A percentile compares a stretch with the other conserved stretches of the same genome.
Conservation (phyloP, 1,140 invertebrate genomes). For the Drosophila asahinai region DNA sequence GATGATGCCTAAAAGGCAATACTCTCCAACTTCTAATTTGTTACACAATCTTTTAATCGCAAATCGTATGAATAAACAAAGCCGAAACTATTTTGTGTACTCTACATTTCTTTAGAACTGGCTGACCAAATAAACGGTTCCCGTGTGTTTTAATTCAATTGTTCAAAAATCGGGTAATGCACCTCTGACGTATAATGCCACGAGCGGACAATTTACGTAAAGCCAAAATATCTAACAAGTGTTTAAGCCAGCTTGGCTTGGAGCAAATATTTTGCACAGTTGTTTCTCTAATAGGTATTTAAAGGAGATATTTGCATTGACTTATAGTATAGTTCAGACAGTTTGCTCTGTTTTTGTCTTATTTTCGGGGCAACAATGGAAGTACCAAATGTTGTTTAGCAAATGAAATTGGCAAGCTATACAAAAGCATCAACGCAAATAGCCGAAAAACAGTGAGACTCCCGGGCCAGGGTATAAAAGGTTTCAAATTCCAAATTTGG, state of each 20-base stretch:
- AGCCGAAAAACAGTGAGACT: slow-evolving; percentile 42
- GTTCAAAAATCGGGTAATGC: slow-evolving; percentile 36
- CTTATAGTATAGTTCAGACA: slow-evolving; percentile 39
- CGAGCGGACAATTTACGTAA: slow-evolving; percentile 61
- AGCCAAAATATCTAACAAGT: slow-evolving; percentile 58
- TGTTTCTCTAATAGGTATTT: slow-evolving; percentile 45
- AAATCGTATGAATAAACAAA: slow-evolving; percentile 24
- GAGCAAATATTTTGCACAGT: slow-evolving; percentile 73
- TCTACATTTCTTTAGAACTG: background rate
- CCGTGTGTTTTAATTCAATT: slow-evolving; percentile 13
- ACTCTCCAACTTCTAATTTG: background rate
- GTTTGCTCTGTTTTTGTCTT: slow-evolving; percentile 26
- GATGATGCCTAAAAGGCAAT: slow-evolving; percentile 2
- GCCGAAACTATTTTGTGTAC: slow-evolving; percentile 2
- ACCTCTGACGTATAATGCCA: slow-evolving; percentile 62
- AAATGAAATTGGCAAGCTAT: slow-evolving; percentile 67
- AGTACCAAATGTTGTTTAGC: slow-evolving; percentile 67
- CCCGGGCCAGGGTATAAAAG: slow-evolving; percentile 60
- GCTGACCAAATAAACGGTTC: slow-evolving; percentile 22
- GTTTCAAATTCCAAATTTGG: slow-evolving; percentile 16
- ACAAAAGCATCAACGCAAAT: slow-evolving; percentile 76
- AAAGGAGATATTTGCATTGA: slow-evolving; percentile 31
- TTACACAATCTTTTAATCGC: slow-evolving; percentile 20
- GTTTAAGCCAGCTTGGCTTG: slow-evolving; percentile 58
- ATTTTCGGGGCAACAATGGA: slow-evolving; percentile 49